Percentiles rank a stretch among this genome's conserved stretches.
Evolutionary conservation across 2,797 vertebrate species (phyloP).

Genomic region (Amblyopsis hoosieri): DNA sequence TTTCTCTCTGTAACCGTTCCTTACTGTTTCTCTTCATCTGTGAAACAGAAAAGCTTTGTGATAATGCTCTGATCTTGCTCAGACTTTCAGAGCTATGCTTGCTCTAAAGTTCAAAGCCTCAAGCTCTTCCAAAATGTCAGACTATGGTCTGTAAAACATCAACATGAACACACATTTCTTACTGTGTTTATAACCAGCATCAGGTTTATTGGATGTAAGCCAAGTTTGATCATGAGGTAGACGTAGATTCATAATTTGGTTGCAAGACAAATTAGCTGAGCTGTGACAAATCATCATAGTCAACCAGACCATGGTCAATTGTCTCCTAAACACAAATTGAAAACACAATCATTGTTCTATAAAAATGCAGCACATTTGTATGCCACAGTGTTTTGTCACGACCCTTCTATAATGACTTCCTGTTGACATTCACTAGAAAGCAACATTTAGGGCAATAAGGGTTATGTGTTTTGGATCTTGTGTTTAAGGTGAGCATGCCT

Average conservation of each 20-base stretch:
- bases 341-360: no score
- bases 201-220: no score
- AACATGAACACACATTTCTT: no score
- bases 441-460: slow-evolving; percentile 1
- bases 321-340: no score
- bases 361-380: no score
- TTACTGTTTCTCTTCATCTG: slow-evolving; percentile 1
- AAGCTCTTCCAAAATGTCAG: slow-evolving; percentile 1
- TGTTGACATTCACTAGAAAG: not conserved
- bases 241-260: no score
- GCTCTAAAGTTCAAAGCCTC: slow-evolving; percentile 2
- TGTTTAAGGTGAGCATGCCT: slow-evolving; percentile 26
- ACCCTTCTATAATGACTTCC: slow-evolving; percentile 4
- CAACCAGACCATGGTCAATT: no score
- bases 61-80: slow-evolving; percentile 2
- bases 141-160: not conserved
- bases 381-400: not conserved
- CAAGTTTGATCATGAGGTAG: no score
- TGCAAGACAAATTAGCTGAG: no score
- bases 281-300: no score
- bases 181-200: no score
- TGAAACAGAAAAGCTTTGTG: slow-evolving; percentile 15
- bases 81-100: not conserved
- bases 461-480: slow-evolving; percentile 20
- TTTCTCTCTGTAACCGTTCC: slow-evolving; percentile 6